Base-by-base conservation (phyloP, 2,113 vertebrate genomes). In the Trichomycterus rosablanca region DNA sequence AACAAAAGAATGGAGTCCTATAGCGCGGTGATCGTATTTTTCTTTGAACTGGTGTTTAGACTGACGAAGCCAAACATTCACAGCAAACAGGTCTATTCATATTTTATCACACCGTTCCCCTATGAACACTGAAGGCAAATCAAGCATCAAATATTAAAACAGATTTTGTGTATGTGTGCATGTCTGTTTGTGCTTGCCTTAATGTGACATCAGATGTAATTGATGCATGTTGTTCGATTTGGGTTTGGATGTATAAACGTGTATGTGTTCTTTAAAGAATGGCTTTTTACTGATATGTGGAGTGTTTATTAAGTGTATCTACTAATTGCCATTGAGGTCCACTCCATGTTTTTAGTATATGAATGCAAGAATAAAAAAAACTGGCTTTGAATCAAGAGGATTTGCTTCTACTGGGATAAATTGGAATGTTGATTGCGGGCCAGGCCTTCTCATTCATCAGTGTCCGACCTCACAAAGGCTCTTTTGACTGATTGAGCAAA, bases 271-370 rank as follows among this genome's bases (percentile, higher is more conserved):
- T 69, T 69, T 65, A 66, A 67, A 68, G 58, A 67, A 35, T 22
- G 61, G 59, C 70, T 74, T 70, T 68, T 57, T 74, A 42, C 62
- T 58, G 66, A 70, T 72, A 59, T 68, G 10, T 32, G 26, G 16
- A 42, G 55, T 72, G 81, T 82, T 81, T 83, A 61, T 62, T 66
- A 79, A 72, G 65, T 63, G 28, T 73, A 75, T 80, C n/a, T 83
- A 82, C 84, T 82, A 83, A 84, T 85, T 81, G 81, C 74, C 14
- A 39, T 54, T 59, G 66, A 81, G 77, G 75, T 75, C 71, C 78
- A 75, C 69, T 72, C n/a, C n/a, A n/a, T n/a, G n/a, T n/a, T n/a
- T n/a, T n/a, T n/a, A n/a, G n/a, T n/a, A n/a, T n/a, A n/a, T n/a
- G n/a, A n/a, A n/a, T n/a, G n/a, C n/a, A n/a, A n/a, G n/a, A n/a